Evolutionary conservation across 2,797 vertebrate species (phyloP).

Genomic region (Hapalemur alaotrensis): DNA sequence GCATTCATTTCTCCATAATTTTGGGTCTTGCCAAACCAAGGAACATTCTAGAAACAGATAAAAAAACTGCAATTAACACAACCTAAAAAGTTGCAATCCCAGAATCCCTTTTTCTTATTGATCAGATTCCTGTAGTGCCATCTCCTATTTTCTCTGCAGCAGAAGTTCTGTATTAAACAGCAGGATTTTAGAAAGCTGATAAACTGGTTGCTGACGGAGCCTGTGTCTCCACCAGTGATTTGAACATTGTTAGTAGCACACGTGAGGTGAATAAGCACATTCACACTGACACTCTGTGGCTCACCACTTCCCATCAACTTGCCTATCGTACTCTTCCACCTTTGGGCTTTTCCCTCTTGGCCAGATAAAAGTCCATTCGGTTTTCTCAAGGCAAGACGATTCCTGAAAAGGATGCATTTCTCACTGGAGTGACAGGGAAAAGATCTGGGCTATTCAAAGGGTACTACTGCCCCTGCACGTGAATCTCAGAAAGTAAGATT

Average conservation of each 20-base stretch:
- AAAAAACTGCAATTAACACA: conserved; percentile 27
- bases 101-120: conserved; percentile 52
- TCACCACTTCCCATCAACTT: not conserved
- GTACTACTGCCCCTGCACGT: not conserved
- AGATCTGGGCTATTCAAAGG: not conserved
- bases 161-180: not conserved
- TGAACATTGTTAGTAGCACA: not conserved
- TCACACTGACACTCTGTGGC: not conserved
- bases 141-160: conserved; percentile 36
- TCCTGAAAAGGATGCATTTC: not conserved
- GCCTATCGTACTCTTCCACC: not conserved
- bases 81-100: not conserved
- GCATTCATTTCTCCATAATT: not conserved
- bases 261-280: not conserved
- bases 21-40: not conserved
- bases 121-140: conserved; percentile 28
- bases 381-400: conserved; percentile 37
- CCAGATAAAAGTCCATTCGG: conserved; percentile 34
- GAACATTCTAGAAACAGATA: conserved; percentile 13
- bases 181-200: conserved; percentile 38
- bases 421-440: not conserved
- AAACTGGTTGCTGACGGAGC: not conserved
- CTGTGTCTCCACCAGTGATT: not conserved
- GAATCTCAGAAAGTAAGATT: not conserved
- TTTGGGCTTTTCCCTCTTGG: not conserved